A percentile compares a stretch with the other conserved stretches of the same genome.
phyloP scores from a whole-genome alignment of 2,888 invertebrate species.

The Drosophila hawaiiensis region DNA sequence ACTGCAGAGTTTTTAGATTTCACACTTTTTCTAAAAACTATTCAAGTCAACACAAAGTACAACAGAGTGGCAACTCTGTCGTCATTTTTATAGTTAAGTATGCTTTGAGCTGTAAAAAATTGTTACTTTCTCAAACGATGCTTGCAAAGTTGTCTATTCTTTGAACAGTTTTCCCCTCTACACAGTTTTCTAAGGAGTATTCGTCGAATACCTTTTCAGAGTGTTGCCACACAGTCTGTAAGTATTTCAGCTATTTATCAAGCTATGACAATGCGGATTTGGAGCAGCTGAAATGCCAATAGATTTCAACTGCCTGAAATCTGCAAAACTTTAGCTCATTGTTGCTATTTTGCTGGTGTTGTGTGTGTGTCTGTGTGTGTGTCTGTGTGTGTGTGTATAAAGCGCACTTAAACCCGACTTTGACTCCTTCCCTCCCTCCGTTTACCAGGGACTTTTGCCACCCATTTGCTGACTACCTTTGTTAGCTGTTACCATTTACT shows the following conservation, averaged over 20 bases:
- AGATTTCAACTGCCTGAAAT: constrained; percentile 51
- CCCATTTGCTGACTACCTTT: constrained; percentile 9
- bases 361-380: constrained; percentile 5
- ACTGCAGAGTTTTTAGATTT: neutral
- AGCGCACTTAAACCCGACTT: constrained; percentile 52
- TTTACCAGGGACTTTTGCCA: constrained; percentile 7
- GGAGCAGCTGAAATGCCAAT: constrained; percentile 60
- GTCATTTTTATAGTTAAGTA: neutral
- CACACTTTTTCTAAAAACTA: neutral
- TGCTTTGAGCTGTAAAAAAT: constrained; percentile 6
- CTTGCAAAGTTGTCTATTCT: constrained; percentile 21
- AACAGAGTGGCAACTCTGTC: constrained; percentile 22
- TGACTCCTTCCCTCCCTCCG: constrained; percentile 9
- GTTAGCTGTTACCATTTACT: constrained; percentile 18
- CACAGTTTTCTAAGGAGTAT: constrained; percentile 4
- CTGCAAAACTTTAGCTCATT: constrained; percentile 50
- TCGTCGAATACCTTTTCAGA: constrained; percentile 23
- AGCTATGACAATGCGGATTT: constrained; percentile 76
- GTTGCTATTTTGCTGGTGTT: constrained; percentile 39
- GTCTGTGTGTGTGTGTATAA: constrained; percentile 12
- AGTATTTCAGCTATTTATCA: constrained; percentile 76
- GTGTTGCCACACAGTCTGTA: constrained; percentile 38
- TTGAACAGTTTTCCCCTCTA: constrained; percentile 8
- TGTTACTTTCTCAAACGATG: constrained; percentile 1
- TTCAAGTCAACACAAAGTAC: neutral